These are phyloP conservation scores for Taeniopygia guttata DNA, from an alignment of 2,797 vertebrate genomes.

Conservation along the genomic window DNA sequence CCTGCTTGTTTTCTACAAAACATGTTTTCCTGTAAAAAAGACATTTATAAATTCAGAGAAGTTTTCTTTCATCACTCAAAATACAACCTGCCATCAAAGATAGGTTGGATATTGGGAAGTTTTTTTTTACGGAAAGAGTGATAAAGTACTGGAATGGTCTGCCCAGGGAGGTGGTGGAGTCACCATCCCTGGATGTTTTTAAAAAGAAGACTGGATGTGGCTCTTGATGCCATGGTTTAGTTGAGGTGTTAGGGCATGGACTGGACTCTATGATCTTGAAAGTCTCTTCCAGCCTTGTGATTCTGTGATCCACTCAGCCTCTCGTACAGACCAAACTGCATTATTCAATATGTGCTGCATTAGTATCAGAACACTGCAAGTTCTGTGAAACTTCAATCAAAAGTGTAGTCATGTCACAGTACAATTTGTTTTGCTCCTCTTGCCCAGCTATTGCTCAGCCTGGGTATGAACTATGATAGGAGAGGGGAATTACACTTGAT, in stretches of 20 bases:
- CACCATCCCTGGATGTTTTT: too few species aligned
- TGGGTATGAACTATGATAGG: background rate
- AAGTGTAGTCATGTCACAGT: background rate
- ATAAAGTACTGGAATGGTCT: too few species aligned
- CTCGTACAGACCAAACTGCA: background rate
- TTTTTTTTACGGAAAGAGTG: too few species aligned
- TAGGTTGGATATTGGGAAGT: too few species aligned
- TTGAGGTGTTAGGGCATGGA: too few species aligned
- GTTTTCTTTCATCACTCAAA: background rate
- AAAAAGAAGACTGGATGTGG: too few species aligned
- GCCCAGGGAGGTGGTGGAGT: too few species aligned
- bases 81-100: background rate
- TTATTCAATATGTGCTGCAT: background rate
- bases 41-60: background rate
- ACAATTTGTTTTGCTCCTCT: background rate
- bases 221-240: too few species aligned
- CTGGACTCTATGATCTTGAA: too few species aligned
- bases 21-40: background rate
- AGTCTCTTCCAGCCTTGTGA: too few species aligned
- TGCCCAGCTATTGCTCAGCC: background rate
- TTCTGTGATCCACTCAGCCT: background rate
- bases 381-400: background rate
- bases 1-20: background rate
- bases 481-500: background rate
- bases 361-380: background rate